phyloP scores from a whole-genome alignment of 1,140 invertebrate genomes.

The Diorhabda sublineata region DNA sequence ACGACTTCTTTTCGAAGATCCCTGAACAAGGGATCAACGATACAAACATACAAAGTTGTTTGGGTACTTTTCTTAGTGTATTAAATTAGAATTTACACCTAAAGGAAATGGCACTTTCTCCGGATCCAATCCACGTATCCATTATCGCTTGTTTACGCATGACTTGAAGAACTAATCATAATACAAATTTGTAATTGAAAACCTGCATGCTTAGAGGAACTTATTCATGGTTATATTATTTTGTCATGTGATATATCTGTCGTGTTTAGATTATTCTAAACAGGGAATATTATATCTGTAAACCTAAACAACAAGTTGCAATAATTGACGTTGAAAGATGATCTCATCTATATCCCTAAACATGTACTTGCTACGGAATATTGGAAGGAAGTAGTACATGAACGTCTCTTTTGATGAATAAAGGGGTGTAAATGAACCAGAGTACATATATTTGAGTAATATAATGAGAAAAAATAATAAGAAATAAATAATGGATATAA shows the following conservation, averaged over 20 bases:
- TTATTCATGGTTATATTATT: neutral
- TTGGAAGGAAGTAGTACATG: neutral
- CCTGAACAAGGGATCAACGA: too few relatives aligned
- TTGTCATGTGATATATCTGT: neutral
- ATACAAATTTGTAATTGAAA: neutral
- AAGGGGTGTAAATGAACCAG: too few relatives aligned
- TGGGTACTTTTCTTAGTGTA: too few relatives aligned
- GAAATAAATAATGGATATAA: too few relatives aligned
- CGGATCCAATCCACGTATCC: neutral
- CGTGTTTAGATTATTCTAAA: neutral
- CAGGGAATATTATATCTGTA: neutral
- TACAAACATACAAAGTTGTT: too few relatives aligned
- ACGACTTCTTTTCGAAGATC: too few relatives aligned
- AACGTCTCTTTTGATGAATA: neutral
- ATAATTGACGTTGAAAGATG: conserved; percentile 2
- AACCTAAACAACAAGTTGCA: conserved; percentile 2
- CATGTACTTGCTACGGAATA: neutral
- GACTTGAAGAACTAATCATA: neutral
- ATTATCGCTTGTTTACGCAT: neutral
- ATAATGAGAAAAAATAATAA: too few relatives aligned
- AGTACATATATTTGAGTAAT: too few relatives aligned
- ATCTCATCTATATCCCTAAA: neutral
- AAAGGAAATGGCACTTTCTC: too few relatives aligned
- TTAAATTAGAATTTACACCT: too few relatives aligned
- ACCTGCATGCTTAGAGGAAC: too few relatives aligned